Percentiles rank a stretch among this genome's conserved stretches.
phyloP scores from a whole-genome alignment of 2,797 vertebrate genomes.

The Masticophis lateralis region DNA sequence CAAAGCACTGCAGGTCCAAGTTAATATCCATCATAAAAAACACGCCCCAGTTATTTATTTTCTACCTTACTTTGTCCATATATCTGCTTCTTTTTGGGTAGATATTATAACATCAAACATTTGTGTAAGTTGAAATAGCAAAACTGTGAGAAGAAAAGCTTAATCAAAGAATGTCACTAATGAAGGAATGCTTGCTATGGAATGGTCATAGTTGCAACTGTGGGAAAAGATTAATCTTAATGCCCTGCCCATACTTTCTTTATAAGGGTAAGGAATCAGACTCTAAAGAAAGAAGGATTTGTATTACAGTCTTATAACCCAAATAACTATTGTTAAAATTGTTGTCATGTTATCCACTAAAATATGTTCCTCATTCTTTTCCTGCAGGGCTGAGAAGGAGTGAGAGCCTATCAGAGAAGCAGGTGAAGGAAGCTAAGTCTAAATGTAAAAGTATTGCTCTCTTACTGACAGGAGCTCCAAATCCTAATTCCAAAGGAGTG shows the following conservation, averaged over 20 bases:
- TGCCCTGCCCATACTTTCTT: neutral
- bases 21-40: neutral
- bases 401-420: constrained; percentile 95
- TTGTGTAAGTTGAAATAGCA: constrained; percentile 24
- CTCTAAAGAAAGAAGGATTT: constrained; percentile 4
- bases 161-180: constrained; percentile 11
- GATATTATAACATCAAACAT: neutral
- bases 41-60: neutral
- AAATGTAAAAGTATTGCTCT: constrained; percentile 98
- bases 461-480: constrained; percentile 87
- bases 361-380: constrained; percentile 26
- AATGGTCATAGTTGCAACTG: constrained; percentile 19
- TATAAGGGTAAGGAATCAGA: neutral
- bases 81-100: neutral
- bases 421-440: constrained; percentile 96
- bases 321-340: constrained; percentile 5
- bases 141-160: constrained; percentile 17
- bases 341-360: neutral
- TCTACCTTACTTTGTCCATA: neutral
- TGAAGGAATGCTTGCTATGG: constrained; percentile 27
- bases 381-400: constrained; percentile 87
- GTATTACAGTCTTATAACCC: neutral
- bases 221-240: constrained; percentile 27
- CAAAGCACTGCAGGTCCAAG: neutral
- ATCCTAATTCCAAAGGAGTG: constrained; percentile 94